Conservation (phyloP, 2,113 vertebrate genomes). For the Benitochromis conjunctus region DNA sequence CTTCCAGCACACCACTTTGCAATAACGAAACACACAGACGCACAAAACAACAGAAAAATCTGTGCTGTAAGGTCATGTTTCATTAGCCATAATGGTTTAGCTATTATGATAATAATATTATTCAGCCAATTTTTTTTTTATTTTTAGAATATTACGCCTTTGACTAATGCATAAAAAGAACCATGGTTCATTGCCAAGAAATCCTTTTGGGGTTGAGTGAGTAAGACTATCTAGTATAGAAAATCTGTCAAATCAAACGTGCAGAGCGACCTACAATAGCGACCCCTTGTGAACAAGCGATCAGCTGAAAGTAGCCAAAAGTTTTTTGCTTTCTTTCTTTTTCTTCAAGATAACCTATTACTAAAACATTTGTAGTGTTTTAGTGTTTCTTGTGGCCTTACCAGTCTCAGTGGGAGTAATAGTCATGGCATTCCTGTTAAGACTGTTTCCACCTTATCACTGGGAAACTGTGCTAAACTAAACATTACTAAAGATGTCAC, state of each 20-base stretch:
- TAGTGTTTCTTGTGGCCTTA: background rate
- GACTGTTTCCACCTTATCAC: background rate
- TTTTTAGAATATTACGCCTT: background rate
- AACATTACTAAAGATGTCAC: background rate
- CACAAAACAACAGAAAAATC: background rate
- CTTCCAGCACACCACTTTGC: background rate
- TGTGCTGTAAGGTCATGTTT: background rate
- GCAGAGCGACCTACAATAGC: background rate
- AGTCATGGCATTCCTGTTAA: background rate
- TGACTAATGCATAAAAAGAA: background rate
- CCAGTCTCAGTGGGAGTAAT: background rate
- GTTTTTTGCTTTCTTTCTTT: background rate
- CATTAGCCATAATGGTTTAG: background rate
- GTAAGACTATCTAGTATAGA: background rate
- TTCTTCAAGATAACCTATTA: background rate
- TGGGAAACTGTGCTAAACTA: background rate
- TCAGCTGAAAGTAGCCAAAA: background rate
- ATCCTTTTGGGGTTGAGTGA: background rate
- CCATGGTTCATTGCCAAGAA: background rate
- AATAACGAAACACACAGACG: background rate
- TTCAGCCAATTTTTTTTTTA: background rate
- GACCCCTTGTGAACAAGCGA: background rate
- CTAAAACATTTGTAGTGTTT: background rate
- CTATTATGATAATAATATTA: background rate
- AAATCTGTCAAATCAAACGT: background rate